Conservation (phyloP, 2,113 vertebrate genomes). For the Rallus limicola region DNA sequence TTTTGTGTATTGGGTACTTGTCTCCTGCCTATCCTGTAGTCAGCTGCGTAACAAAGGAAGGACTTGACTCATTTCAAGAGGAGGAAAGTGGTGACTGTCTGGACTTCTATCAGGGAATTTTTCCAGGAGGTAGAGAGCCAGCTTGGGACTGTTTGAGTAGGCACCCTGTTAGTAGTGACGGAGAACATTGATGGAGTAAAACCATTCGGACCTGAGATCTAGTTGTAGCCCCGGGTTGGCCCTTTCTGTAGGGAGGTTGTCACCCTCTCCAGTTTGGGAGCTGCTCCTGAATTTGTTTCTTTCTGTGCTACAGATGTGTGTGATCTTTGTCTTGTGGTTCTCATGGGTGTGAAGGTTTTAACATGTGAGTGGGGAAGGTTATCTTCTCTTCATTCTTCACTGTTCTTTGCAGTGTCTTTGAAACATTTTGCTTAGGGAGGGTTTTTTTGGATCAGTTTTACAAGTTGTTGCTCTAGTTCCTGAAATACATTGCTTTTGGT, state of each 20-base stretch:
- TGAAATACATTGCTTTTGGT: not conserved
- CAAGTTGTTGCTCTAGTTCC: not conserved
- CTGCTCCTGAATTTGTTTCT: not conserved
- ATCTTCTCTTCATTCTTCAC: not conserved
- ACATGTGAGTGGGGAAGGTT: not conserved
- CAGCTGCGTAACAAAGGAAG: not conserved
- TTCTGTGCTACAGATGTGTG: not conserved
- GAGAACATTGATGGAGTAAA: not conserved
- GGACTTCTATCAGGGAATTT: not conserved
- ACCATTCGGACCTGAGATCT: not conserved
- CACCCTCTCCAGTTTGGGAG: not conserved
- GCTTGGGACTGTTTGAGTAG: accelerated
- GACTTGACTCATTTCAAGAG: not conserved
- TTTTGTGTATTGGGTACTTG: not conserved
- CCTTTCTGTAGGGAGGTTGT: not conserved
- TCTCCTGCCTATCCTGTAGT: not conserved
- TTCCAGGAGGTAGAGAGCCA: not conserved
- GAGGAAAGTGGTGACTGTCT: not conserved
- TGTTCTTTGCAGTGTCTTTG: not conserved
- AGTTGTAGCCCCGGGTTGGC: not conserved
- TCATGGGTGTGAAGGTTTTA: not conserved
- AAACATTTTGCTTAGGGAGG: not conserved
- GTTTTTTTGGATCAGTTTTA: not conserved
- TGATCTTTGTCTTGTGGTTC: not conserved
- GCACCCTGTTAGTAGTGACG: not conserved